Percentiles rank a stretch among this genome's conserved stretches.
These are phyloP conservation scores for Strongylocentrotus purpuratus DNA, from an alignment of 35 echinoderm and acorn worm species.

Conservation along the genomic window DNA sequence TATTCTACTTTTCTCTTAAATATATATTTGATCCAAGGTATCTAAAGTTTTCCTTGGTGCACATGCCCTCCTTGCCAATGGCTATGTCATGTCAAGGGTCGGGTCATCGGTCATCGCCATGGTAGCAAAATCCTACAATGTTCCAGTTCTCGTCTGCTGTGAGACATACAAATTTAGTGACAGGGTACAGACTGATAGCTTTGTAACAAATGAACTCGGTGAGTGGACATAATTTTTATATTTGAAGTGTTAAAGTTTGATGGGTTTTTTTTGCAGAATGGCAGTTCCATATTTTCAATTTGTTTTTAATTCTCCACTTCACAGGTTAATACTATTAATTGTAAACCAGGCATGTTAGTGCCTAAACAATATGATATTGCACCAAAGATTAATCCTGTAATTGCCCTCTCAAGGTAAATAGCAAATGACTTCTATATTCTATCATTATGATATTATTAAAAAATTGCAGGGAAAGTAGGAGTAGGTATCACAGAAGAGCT, in stretches of 20 bases:
- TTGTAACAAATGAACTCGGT: constrained; percentile 97
- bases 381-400: too few relatives aligned
- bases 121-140: constrained; percentile 96
- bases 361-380: too few relatives aligned
- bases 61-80: constrained; percentile 91
- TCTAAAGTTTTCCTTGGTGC: constrained; percentile 94
- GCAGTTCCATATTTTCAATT: neutral
- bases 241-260: neutral
- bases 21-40: constrained; percentile 64
- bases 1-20: neutral
- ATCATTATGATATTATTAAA: too few relatives aligned
- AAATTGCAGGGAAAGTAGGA: too few relatives aligned
- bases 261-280: neutral
- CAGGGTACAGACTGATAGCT: constrained; percentile 95
- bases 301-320: neutral
- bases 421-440: too few relatives aligned
- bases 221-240: constrained; percentile 36
- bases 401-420: too few relatives aligned
- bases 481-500: too few relatives aligned
- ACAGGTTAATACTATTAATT: too few relatives aligned
- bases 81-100: constrained; percentile 94
- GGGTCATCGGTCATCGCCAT: constrained; percentile 90
- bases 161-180: constrained; percentile 99
- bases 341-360: too few relatives aligned
- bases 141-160: constrained; percentile 96